These are phyloP conservation scores for Canis aureus DNA, from an alignment of 2,113 vertebrate genomes.

Conservation along the genomic window DNA sequence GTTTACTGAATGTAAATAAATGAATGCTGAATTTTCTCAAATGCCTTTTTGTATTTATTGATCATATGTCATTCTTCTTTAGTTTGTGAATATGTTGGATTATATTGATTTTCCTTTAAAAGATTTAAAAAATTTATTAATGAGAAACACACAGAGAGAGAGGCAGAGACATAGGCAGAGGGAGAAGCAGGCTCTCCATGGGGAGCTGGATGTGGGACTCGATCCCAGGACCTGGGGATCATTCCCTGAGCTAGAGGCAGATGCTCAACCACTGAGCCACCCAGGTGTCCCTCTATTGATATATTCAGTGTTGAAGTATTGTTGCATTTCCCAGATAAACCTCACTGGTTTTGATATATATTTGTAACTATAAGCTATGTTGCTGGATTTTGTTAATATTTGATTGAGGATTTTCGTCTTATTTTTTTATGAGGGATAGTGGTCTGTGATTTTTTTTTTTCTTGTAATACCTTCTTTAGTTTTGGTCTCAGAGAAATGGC, in stretches of 20 bases:
- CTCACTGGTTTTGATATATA: background rate
- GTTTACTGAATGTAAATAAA: background rate
- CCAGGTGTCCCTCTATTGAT: too few species aligned
- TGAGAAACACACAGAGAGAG: too few species aligned
- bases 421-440: background rate
- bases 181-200: too few species aligned
- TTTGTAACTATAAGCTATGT: background rate
- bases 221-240: too few species aligned
- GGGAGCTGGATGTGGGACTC: too few species aligned
- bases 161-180: too few species aligned
- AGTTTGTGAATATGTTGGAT: background rate
- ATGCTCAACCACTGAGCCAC: too few species aligned
- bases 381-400: background rate
- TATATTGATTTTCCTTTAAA: background rate
- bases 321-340: background rate
- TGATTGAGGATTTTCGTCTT: background rate
- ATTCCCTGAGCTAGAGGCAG: too few species aligned
- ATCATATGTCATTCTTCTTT: background rate
- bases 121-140: too few species aligned
- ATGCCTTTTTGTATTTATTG: background rate
- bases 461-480: background rate
- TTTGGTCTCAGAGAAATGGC: background rate
- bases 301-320: background rate
- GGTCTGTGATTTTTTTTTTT: background rate
- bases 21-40: slow-evolving; percentile 5